Base-by-base conservation (phyloP, 1,140 invertebrate genomes). In the Neuroterus valhalla region DNA sequence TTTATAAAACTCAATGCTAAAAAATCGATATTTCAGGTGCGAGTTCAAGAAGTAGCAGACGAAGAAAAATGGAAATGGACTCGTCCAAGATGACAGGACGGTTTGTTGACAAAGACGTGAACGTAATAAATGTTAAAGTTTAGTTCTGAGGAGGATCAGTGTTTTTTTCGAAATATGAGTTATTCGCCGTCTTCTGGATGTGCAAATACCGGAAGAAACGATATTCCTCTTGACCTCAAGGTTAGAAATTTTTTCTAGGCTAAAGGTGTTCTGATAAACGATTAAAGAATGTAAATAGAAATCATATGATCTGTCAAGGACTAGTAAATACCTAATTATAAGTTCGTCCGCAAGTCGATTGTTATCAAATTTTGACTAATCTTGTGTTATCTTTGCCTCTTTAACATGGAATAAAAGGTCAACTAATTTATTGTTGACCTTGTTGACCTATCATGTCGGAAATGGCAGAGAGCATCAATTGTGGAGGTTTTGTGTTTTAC, bases 401-500 rank as follows among this genome's bases (percentile, higher is more conserved):
- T 66, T 12, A n/a, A 15, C 31, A 14, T 46, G 12, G 26, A 2
- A 62, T 3, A 23, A 62, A n/a, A 62, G 55, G 55, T 62, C 55
- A 62, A 62, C 21, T 10, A 31, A 62, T 31, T 62, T 43, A 42
- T 48, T 66, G 55, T 72, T 72, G 45, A 67, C 71, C 46, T 26
- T 3, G 17, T 52, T 70, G 5, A 17, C 17, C 70, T 14, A 77
- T 69, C 31, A 88, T 83, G 82, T 81, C 78, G 77, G 88, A 73
- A n/a, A 82, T 78, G 45, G 48, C 76, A 67, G 90, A 91, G 74
- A 88, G 87, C 76, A 90, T 92, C 50, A 83, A 84, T 81, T 93
- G 93, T 84, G 92, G 91, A 76, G 93, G 92, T 81, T 95, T 95
- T 89, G 89, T 90, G 78, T 95, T 96, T 90, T 92, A 93, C 79